A percentile compares a stretch with the other conserved stretches of the same genome.
These are phyloP conservation scores for Xiphorhynchus elegans DNA, from an alignment of 2,113 vertebrate genomes.

Conservation along the genomic window DNA sequence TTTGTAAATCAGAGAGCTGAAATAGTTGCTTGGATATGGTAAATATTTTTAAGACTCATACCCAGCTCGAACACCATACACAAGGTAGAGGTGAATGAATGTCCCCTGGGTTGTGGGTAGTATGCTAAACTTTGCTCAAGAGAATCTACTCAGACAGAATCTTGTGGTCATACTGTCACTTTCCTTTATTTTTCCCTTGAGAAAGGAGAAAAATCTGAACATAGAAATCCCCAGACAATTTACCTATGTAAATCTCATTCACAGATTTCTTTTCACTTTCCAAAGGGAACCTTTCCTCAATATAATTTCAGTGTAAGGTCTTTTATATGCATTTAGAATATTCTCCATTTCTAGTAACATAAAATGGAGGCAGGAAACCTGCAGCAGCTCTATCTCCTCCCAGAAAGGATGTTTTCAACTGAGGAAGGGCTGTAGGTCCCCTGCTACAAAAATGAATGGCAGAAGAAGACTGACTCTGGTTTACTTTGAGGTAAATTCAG, in stretches of 20 bases:
- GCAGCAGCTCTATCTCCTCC: background rate
- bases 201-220: background rate
- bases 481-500: background rate
- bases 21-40: slow-evolving; percentile 48
- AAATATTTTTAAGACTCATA: slow-evolving; percentile 43
- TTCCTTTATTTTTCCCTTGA: background rate
- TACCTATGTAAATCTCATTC: background rate
- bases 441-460: background rate
- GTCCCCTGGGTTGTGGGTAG: background rate
- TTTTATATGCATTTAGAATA: background rate
- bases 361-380: background rate
- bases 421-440: background rate
- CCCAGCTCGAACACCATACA: background rate
- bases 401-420: background rate
- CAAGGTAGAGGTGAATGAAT: background rate
- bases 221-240: background rate
- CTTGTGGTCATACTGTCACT: background rate
- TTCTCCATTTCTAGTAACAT: background rate
- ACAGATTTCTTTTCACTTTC: background rate
- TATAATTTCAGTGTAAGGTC: background rate
- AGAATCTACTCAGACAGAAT: background rate
- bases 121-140: background rate
- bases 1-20: slow-evolving; percentile 55
- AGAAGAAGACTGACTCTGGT: background rate
- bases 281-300: background rate